These are phyloP conservation scores for Cacatua alba DNA, from an alignment of 2,113 vertebrate genomes.

Conservation along the genomic window DNA sequence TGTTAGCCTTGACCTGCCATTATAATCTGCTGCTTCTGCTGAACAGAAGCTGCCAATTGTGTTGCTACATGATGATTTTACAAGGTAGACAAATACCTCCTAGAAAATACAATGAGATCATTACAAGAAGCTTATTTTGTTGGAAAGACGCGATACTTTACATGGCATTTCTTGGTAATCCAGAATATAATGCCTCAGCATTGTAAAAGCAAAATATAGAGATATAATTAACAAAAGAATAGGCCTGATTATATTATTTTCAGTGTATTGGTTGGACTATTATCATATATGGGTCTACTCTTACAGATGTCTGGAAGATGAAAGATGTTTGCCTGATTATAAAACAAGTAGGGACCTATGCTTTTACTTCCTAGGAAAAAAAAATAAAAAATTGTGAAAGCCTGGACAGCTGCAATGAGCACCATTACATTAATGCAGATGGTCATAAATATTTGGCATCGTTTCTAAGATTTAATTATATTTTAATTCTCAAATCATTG, in stretches of 20 bases:
- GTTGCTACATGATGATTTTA: conserved; percentile 13
- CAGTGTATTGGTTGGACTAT: not conserved
- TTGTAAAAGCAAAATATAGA: not conserved
- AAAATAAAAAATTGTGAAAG: not conserved
- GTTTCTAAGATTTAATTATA: not conserved
- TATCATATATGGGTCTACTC: not conserved
- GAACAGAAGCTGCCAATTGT: conserved; percentile 13
- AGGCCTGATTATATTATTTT: not conserved
- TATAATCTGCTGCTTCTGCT: conserved; percentile 6
- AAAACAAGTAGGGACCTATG: not conserved
- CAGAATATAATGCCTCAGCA: not conserved
- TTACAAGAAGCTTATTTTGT: not conserved
- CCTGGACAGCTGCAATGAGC: not conserved
- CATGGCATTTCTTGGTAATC: not conserved
- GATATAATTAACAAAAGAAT: not conserved
- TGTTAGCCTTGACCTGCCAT: conserved; percentile 31
- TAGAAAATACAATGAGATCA: conserved; percentile 9
- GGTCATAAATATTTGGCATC: not conserved
- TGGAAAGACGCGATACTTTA: not conserved
- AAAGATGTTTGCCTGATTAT: not conserved
- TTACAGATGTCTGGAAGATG: not conserved
- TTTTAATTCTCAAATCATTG: not conserved
- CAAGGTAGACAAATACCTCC: conserved; percentile 31
- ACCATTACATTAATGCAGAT: not conserved
- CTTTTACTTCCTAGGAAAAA: not conserved